Evolutionary conservation across 2,888 invertebrate species (phyloP), one percentile per base, ranked within the genome.

Genomic region (Synergus japonicus): DNA sequence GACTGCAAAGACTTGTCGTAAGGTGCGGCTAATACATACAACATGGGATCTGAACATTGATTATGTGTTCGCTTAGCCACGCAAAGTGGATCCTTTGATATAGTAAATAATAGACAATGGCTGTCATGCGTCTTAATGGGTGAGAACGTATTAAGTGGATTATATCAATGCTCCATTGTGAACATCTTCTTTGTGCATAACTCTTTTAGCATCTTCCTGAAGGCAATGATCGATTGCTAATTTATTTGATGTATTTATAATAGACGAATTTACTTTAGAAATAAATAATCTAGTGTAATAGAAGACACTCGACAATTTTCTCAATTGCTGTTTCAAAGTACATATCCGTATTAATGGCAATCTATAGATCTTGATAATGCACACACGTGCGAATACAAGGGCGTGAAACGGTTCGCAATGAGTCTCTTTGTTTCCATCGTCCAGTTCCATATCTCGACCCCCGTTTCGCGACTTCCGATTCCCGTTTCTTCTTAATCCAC

Each of bases 401-500:
- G 79, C 79, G 83, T 66, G 78, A 78, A 80, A 77, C 77, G 63
- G 79, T 76, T 73, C 78, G 65, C 76, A 64, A 58, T 79, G 65
- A 46, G 41, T 60, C 76, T 78, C 80, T 78, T 79, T 77, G 66
- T 81, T 78, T n/a, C 46, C 63, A 18, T n/a, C 79, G 67, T 69
- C 73, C 77, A 66, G 77, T 69, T 76, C 76, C 76, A 78, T 78
- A 69, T 81, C 76, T 78, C 76, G 46, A 77, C 76, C 69, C 64
- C 58, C 67, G 77, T 78, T 54, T 54, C 84, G 82, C 86, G 87
- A 90, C 90, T 90, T 90, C 90, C 91, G 90, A 91, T 88, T 86
- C 88, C 84, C 89, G 86, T 88, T 88, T 85, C 87, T 85, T 88
- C 89, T 88, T 89, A 90, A 90, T 91, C 88, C 89, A 87, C 87